A percentile compares a stretch with the other conserved stretches of the same genome.
Evolutionary conservation across 2,797 vertebrate species (phyloP).

Genomic region (Chelon auratus): DNA sequence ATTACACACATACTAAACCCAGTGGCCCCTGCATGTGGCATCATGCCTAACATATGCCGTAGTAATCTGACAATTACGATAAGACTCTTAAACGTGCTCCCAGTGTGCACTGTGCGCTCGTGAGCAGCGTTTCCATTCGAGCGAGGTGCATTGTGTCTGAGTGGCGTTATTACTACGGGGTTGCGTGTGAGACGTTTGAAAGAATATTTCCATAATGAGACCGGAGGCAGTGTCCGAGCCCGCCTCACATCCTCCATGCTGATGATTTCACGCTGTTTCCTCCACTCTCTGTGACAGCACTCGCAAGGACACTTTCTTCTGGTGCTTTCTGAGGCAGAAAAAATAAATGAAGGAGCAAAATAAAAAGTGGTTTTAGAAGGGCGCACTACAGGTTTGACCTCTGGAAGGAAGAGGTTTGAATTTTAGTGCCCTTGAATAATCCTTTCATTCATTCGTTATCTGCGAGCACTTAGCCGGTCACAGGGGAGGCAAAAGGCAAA

Average conservation of each 20-base stretch:
- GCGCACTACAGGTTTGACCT: not conserved
- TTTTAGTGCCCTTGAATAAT: not conserved
- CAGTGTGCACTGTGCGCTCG: constrained; percentile 12
- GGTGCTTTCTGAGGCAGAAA: constrained; percentile 4
- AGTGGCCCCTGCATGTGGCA: not conserved
- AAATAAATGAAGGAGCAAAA: not conserved
- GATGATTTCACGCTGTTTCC: constrained; percentile 25
- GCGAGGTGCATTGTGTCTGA: not conserved
- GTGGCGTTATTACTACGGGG: not conserved
- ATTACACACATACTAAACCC: constrained; percentile 15
- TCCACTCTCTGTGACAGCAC: constrained; percentile 11
- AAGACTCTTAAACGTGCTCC: constrained; percentile 18
- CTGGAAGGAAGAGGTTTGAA: not conserved
- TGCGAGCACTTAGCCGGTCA: too few relatives aligned
- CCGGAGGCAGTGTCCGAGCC: constrained; percentile 18
- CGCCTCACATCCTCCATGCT: constrained; percentile 11
- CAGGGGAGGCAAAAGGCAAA: too few relatives aligned
- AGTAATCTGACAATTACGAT: constrained; percentile 21
- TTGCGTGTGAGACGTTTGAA: constrained; percentile 17
- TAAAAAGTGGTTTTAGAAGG: not conserved
- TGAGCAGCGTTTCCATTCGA: constrained; percentile 8
- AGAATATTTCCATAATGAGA: constrained; percentile 36
- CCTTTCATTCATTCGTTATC: too few relatives aligned
- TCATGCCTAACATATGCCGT: not conserved
- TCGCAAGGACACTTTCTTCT: constrained; percentile 22